Base-by-base conservation (phyloP, 1,140 invertebrate species). In the Pristionchus pacificus region DNA sequence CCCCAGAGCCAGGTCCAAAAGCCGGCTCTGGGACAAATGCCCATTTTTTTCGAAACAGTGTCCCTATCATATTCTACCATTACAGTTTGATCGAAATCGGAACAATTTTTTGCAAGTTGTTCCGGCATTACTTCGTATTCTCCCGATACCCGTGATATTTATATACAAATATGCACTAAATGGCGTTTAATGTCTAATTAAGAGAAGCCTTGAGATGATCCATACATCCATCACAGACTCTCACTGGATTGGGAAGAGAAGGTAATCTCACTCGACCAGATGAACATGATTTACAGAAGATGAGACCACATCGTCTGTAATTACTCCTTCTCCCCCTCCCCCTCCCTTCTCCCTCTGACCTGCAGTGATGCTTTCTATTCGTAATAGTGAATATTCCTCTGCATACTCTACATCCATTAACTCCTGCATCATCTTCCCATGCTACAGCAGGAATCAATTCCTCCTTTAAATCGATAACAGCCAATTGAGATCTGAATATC, bases 401-500 rank as follows among this genome's bases (percentile, higher is more conserved):
- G 62, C 77, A 78, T 2, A 64, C 27, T 65, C 59, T 74, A 29
- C 77, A 78, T 27, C 70, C 60, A 10, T 30, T 15, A 19, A 77
- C 77, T 2, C 65, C 70, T n/a, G 38, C 68, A 60, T 78, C 77
- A 58, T 81, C 61, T 10, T 71, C 64, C 77, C 77, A 78, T 31
- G 69, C 49, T 6, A 74, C 72, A n/a, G 80, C 29, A 29, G 79
- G 77, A 28, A 81, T 30, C 15, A 77, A 68, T 65, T 78, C 77
- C 61, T 78, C 77, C 38, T 71, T 74, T 33, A 78, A 31, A 59
- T 78, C 77, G 28, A 78, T 38, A 38, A 78, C 71, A 27, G 33
- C 19, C 57, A 78, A 60, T 59, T 78, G 81, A 2, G 77, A 81
- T 61, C 77, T 80, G 63, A 76, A 82, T n/a, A n/a, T n/a, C n/a